Evolutionary conservation across 2,888 invertebrate species (phyloP), one percentile per base, ranked within the genome.

Genomic region (Leptinotarsa juncta): DNA sequence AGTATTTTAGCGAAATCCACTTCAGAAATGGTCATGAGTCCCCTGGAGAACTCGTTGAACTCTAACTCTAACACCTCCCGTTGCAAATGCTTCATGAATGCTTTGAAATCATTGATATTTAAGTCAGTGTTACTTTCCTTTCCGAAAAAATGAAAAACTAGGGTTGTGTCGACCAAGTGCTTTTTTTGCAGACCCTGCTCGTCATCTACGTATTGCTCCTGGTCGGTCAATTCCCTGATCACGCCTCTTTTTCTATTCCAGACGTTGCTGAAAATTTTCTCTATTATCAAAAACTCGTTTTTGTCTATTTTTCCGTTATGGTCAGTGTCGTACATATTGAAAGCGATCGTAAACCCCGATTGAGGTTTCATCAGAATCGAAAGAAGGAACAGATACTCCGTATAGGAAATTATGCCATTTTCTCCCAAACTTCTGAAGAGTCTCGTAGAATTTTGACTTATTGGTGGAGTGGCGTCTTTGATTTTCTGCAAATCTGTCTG

Each of bases 251-350:
- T 95, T 81, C 94, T 95, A 83, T 93, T 93, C 96, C 96, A 96
- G 68, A 96, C 95, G 86, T 93, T 95, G 86, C 96, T 96, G 88
- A 96, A 96, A 88, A 97, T 96, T 87, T 96, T 96, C 89, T 97
- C 96, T 95, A 97, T 95, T 96, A 98, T 96, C 86, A 98, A 92
- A 90, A 99, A 99, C 89, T 99, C 99, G 83, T 94, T 93, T 89
- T 97, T 97, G 89, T 98, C 98, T 71, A 99, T 97, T 84, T 95
- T 92, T 87, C 97, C 94, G 89, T 98, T 98, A 77, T 97, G 97
- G 88, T 99, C 98, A 4, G 96, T 97, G 89, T 99, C 99, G 88
- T 99, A 98, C 97, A 99, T 98, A 89, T 98, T 97, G 90, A 99
- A 99, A 2, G 99, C 99, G 85, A 99, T 98, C 80, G 94, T 93